Base-by-base conservation (phyloP, 2,113 vertebrate species). In the Eulemur macaco region DNA sequence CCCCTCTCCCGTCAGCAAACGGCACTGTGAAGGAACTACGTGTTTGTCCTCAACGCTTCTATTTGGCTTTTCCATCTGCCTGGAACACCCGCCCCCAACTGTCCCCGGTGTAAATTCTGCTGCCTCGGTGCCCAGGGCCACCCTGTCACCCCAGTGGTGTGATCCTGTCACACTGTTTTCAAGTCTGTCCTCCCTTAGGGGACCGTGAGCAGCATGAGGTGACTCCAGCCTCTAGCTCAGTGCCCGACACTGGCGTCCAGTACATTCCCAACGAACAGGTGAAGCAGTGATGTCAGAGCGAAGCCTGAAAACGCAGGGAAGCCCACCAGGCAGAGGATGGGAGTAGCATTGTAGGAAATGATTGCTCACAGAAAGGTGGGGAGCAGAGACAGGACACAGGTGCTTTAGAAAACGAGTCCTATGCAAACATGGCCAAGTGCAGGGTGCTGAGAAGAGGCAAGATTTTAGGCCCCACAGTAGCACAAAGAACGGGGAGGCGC, bases 81-180 rank as follows among this genome's bases (percentile, higher is more conserved):
- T 14, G 47, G 54, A 39, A 37, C 6, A 5, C 25, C 45, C 8
- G 29, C 45, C 20, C 50, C 50, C 27, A 12, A 1, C 31, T 4
- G 7, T 21, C 54, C 31, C 27, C 27, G 0, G 12, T 3, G 9
- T 13, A 52, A 58, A n/a, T 1, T 0, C 37, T 5, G 12, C 81
- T 10, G 31, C 52, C 83, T 50, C 5, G 0, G 2, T 3, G 7
- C 9, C 64, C 20, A 10, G 13, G 47, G 31, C 39, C 87, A 76
- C 29, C 9, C 10, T 14, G 29, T 18, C 20, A 29, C 31, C 34
- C 76, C 1, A 7, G 6, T 0, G 27, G 42, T 29, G 29, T 15
- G 23, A 31, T 39, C 66, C 3, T 25, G 14, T 23, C 64, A 23
- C 29, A 64, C 23, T 20, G 0, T 37, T 17, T 17, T n/a, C 73